Evolutionary conservation across 1,140 invertebrate genomes (phyloP).

Genomic region (Andricus grossulariae): DNA sequence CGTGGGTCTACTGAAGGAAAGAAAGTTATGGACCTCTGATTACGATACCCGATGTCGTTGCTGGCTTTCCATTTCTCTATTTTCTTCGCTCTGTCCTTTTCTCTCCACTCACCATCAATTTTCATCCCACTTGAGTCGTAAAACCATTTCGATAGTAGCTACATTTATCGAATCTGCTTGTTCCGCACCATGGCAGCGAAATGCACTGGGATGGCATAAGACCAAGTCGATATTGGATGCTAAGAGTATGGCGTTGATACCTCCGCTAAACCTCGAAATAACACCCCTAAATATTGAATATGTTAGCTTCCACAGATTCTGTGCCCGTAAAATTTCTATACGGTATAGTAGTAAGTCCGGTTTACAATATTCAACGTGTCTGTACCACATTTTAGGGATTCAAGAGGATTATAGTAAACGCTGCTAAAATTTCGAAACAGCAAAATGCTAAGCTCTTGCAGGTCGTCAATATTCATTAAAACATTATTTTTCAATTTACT

Average conservation of each 20-base stretch:
- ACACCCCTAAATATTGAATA: conserved; percentile 16
- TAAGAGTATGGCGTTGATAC: too few species aligned
- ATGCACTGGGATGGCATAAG: conserved; percentile 1
- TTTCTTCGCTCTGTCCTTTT: background rate
- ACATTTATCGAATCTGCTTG: conserved; percentile 12
- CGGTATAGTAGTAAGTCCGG: background rate
- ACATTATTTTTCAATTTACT: too few species aligned
- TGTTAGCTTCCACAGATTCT: conserved; percentile 1
- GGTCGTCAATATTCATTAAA: too few species aligned
- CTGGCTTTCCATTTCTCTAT: background rate
- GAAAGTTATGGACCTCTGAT: background rate
- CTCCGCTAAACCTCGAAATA: too few species aligned
- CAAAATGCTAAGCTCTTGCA: too few species aligned
- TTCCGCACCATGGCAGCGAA: background rate
- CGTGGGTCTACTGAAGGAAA: background rate
- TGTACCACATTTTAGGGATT: background rate
- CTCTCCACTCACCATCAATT: background rate
- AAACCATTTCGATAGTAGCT: conserved; percentile 26
- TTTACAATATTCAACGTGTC: background rate
- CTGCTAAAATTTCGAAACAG: too few species aligned
- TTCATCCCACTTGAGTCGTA: background rate
- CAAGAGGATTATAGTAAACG: background rate
- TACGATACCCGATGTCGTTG: background rate
- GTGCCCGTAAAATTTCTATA: background rate
- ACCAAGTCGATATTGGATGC: too few species aligned